Evolutionary conservation across 2,888 invertebrate species (phyloP).

Genomic region (Scrobipalpa atriplicella): DNA sequence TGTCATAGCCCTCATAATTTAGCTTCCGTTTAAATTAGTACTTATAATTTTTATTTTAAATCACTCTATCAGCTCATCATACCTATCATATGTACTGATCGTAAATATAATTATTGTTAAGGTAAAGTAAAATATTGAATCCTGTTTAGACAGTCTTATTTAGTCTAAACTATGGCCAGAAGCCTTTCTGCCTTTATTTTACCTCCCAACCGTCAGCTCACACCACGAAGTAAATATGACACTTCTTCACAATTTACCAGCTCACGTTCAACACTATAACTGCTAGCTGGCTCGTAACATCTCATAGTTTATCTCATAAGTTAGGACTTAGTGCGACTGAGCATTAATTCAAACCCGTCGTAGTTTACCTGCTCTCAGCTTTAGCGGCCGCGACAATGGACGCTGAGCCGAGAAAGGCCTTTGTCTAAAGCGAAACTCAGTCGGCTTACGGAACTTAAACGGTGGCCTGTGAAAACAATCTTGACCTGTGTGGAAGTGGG

Average conservation of each 20-base stretch:
- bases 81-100: no score
- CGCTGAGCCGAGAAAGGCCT: conserved; percentile 39
- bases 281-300: conserved; percentile 20
- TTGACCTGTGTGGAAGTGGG: conserved; percentile 42
- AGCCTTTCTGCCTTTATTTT: neutral
- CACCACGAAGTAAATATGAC: conserved; percentile 16
- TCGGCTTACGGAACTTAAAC: conserved; percentile 54
- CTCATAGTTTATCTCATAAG: conserved; percentile 23
- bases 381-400: conserved; percentile 39
- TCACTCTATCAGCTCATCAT: no score
- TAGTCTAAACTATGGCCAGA: no score
- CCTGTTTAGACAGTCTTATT: no score
- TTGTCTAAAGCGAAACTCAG: conserved; percentile 47
- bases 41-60: no score
- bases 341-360: conserved; percentile 39
- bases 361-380: conserved; percentile 48
- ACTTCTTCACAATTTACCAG: conserved; percentile 18
- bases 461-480: conserved; percentile 53
- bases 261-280: conserved; percentile 9
- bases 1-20: no score
- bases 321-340: conserved; percentile 31
- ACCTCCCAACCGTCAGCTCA: neutral
- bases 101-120: no score
- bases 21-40: no score
- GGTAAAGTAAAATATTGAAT: no score